These are phyloP conservation scores for Cardinalis cardinalis DNA, from an alignment of 2,113 vertebrate species.

Conservation along the genomic window DNA sequence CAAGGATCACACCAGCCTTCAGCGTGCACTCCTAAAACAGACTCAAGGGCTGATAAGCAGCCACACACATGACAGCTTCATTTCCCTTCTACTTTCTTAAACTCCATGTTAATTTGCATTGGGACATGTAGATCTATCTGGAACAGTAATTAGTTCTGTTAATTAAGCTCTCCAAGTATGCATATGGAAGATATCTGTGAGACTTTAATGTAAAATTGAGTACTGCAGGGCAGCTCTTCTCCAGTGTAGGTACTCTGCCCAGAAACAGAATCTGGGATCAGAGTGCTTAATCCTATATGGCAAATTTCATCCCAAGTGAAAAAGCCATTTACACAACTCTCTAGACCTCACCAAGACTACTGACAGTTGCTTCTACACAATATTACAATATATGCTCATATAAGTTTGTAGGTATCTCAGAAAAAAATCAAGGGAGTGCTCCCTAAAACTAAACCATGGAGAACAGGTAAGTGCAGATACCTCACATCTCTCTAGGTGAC, in stretches of 20 bases:
- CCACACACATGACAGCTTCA: not conserved
- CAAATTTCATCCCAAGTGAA: not conserved
- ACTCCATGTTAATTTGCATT: not conserved
- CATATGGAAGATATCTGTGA: not conserved
- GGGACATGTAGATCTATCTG: not conserved
- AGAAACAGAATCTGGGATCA: not conserved
- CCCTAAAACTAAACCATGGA: not conserved
- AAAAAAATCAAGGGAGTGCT: not conserved
- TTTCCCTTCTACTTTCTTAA: not conserved
- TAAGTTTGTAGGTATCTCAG: not conserved
- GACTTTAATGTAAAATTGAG: not conserved
- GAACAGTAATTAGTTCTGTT: not conserved
- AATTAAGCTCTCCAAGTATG: conserved; percentile 6
- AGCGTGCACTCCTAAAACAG: not conserved
- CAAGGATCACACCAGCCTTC: rapidly evolving
- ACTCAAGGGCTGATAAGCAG: not conserved
- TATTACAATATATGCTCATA: not conserved
- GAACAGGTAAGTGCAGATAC: not conserved
- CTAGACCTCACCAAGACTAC: not conserved
- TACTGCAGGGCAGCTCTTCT: not conserved
- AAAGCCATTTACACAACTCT: not conserved
- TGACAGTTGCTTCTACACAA: not conserved
- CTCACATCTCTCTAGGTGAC: not conserved
- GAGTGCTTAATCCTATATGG: not conserved
- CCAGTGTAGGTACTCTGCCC: not conserved